A percentile compares a stretch with the other conserved stretches of the same genome.
Conservation (phyloP, 2,113 vertebrate species). For the Petromus typicus region DNA sequence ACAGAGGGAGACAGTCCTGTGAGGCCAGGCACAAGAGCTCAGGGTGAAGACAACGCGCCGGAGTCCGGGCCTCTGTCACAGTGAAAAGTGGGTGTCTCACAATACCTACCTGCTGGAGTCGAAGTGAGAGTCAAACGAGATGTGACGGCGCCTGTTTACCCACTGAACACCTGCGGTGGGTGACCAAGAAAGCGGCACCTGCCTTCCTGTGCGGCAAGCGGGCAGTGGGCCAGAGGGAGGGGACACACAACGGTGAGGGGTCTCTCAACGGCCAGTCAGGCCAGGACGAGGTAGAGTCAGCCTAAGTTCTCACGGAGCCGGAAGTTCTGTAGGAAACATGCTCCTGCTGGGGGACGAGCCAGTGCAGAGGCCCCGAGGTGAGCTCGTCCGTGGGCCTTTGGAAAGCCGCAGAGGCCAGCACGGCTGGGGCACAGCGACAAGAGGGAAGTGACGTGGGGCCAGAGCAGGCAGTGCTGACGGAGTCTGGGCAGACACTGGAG, state of each 20-base stretch:
- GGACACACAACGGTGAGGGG: neutral
- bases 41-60: rapidly evolving
- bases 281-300: neutral
- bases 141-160: rapidly evolving
- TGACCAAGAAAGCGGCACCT: neutral
- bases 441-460: rapidly evolving
- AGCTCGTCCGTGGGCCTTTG: neutral
- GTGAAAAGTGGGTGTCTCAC: neutral
- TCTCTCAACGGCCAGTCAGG: neutral
- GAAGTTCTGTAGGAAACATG: neutral
- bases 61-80: neutral
- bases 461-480: rapidly evolving
- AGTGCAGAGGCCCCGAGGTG: neutral
- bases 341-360: neutral
- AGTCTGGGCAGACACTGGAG: neutral
- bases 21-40: neutral
- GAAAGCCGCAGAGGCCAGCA: neutral
- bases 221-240: neutral
- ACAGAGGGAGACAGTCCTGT: neutral
- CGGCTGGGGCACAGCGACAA: neutral
- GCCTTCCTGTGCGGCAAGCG: neutral
- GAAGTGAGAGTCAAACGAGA: neutral
- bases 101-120: neutral
- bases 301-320: rapidly evolving
- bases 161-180: neutral